Percentiles rank a stretch among this genome's conserved stretches.
phyloP scores from a whole-genome alignment of 2,797 vertebrate genomes.

The Microhierax caerulescens region DNA sequence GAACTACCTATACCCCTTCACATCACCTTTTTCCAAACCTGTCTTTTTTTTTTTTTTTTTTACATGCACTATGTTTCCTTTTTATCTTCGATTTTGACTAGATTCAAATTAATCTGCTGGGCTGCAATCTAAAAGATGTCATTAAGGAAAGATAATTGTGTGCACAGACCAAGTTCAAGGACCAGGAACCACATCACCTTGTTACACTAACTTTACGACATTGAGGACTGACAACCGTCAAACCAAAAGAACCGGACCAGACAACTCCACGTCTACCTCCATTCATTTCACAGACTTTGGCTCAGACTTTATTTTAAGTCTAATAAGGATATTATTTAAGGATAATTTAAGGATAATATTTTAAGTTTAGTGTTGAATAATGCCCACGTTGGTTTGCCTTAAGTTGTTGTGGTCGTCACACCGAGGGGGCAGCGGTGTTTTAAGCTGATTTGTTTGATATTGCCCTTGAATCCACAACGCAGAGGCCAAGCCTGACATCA shows the following conservation, averaged over 20 bases:
- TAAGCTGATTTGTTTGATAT: not conserved
- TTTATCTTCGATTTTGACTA: not conserved
- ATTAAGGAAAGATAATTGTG: accelerated
- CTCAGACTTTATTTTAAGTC: too few species aligned
- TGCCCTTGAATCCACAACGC: not conserved
- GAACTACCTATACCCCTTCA: not conserved
- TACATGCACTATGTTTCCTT: accelerated
- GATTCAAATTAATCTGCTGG: not conserved
- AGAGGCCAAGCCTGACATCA: not conserved
- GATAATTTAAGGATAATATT: not conserved
- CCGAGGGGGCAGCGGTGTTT: not conserved
- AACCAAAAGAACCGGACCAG: not conserved
- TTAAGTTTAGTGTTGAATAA: not conserved
- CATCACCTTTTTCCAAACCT: not conserved
- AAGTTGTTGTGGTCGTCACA: too few species aligned
- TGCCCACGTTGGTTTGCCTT: not conserved
- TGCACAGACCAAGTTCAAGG: not conserved
- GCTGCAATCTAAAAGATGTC: not conserved
- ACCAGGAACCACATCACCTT: not conserved
- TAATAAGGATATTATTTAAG: too few species aligned
- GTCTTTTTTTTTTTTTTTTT: too few species aligned
- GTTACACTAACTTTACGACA: accelerated
- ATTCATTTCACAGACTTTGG: not conserved
- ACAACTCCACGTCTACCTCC: too few species aligned
- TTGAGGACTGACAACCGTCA: not conserved